Percentiles rank a stretch among this genome's conserved stretches.
These are phyloP conservation scores for Leptinotarsa peninsularis DNA, from an alignment of 2,888 invertebrate genomes.

Conservation along the genomic window DNA sequence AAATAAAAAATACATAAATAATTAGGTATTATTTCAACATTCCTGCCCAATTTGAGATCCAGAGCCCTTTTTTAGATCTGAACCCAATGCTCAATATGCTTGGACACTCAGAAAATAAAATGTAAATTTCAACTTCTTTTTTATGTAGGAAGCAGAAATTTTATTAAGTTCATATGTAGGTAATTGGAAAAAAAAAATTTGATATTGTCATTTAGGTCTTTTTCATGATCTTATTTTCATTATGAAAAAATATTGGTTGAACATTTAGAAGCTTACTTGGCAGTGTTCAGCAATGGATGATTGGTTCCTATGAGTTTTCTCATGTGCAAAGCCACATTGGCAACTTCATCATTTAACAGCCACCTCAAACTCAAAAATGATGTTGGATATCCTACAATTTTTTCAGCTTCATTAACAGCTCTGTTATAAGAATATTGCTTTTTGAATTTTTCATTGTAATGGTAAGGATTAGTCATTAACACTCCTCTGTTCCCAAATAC, in stretches of 20 bases:
- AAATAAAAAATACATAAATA: slow-evolving; percentile 33
- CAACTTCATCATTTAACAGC: slow-evolving; percentile 95
- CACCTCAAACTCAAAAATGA: slow-evolving; percentile 92
- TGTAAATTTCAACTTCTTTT: too few species aligned
- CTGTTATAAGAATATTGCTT: slow-evolving; percentile 43
- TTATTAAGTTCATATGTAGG: too few species aligned
- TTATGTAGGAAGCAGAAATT: too few species aligned
- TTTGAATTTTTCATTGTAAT: slow-evolving; percentile 42
- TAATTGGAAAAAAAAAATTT: background rate
- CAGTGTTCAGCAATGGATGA: slow-evolving; percentile 92
- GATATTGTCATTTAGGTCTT: background rate
- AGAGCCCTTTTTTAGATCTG: background rate
- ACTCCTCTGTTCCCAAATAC: slow-evolving; percentile 13
- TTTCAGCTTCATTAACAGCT: slow-evolving; percentile 88
- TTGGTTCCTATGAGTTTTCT: slow-evolving; percentile 92
- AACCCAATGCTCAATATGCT: background rate
- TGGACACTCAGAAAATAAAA: too few species aligned
- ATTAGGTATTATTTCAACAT: too few species aligned
- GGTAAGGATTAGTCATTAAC: slow-evolving; percentile 6
- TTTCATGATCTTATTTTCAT: too few species aligned
- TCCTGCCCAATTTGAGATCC: too few species aligned
- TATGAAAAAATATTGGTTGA: background rate
- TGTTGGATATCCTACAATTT: slow-evolving; percentile 95
- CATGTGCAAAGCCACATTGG: slow-evolving; percentile 90
- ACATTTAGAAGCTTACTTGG: slow-evolving; percentile 75